Evolutionary conservation across 2,888 invertebrate genomes (phyloP).

Genomic region (Osmoderma eremita): DNA sequence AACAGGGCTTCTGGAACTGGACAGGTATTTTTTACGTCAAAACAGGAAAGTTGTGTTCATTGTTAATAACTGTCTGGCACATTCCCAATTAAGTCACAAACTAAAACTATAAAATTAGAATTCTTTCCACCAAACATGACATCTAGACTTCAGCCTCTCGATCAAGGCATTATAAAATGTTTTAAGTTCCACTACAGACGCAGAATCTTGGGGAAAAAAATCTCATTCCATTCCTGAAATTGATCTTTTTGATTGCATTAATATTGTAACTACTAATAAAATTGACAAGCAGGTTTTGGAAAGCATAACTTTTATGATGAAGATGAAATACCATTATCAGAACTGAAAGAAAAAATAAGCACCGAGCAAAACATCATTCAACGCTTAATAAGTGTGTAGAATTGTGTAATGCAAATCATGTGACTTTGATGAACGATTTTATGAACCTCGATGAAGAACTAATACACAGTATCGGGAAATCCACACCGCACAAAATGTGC

Average conservation of each 20-base stretch:
- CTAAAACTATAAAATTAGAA: too few species aligned
- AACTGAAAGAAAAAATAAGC: constrained; percentile 1
- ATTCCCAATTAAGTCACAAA: not conserved
- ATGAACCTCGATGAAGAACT: constrained; percentile 11
- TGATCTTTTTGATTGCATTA: constrained; percentile 7
- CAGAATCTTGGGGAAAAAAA: too few species aligned
- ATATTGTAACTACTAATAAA: constrained; percentile 1
- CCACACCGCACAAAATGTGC: too few species aligned
- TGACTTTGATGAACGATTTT: constrained; percentile 11
- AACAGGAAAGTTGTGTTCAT: too few species aligned
- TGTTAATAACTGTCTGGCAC: not conserved
- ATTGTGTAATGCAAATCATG: constrained; percentile 8
- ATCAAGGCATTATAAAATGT: too few species aligned
- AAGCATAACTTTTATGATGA: not conserved
- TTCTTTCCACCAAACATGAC: too few species aligned
- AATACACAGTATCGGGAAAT: too few species aligned
- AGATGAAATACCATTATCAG: too few species aligned
- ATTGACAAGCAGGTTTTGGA: not conserved
- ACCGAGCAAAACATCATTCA: constrained; percentile 11
- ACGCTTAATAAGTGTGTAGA: constrained; percentile 7
- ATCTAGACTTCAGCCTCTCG: too few species aligned
- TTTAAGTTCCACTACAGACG: too few species aligned
- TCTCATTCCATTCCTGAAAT: constrained; percentile 4
- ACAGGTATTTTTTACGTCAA: too few species aligned
- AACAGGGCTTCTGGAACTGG: too few species aligned